phyloP scores from a whole-genome alignment of 30 jellyfish, hydroid and myxozoan genomes.

The Hydra vulgaris region DNA sequence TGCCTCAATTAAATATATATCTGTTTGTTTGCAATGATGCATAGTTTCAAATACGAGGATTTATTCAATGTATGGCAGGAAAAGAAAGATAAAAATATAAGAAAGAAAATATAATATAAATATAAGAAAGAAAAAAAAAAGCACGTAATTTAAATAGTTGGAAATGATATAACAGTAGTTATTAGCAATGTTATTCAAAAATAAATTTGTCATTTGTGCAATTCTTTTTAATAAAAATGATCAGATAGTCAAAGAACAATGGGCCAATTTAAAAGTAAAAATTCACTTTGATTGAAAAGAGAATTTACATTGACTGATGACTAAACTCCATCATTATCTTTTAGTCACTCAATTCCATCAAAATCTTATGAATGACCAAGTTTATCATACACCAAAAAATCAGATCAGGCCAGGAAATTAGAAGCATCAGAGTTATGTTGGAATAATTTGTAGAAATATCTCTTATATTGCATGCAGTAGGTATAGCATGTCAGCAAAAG shows the following conservation, averaged over 20 bases:
- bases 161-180: background rate
- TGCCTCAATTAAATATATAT: background rate
- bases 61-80: background rate
- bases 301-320: background rate
- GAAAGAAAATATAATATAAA: too few species aligned
- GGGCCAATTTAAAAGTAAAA: background rate
- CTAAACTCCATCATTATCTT: background rate
- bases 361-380: background rate
- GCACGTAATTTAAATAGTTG: background rate
- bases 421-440: too few species aligned
- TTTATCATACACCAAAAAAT: background rate
- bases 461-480: too few species aligned
- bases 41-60: background rate
- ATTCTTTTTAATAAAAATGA: background rate
- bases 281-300: background rate
- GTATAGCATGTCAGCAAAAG: too few species aligned
- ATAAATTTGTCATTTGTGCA: background rate
- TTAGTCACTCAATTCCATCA: background rate
- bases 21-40: background rate
- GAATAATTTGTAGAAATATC: too few species aligned
- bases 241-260: background rate
- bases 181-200: background rate
- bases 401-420: too few species aligned
- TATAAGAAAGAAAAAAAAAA: too few species aligned
- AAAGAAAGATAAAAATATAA: background rate